phyloP scores from a whole-genome alignment of 1,140 invertebrate genomes.

The Bombus breviceps region DNA sequence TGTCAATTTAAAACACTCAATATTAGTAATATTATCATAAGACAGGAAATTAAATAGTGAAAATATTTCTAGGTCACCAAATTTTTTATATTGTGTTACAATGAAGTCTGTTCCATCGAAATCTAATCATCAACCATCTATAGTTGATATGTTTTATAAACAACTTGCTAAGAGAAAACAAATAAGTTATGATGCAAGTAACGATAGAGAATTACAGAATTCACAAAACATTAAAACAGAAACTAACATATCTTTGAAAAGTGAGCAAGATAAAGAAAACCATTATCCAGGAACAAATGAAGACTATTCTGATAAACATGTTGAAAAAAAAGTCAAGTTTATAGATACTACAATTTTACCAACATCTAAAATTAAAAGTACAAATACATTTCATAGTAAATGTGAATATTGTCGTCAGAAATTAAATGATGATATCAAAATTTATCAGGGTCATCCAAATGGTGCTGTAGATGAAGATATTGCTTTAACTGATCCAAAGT shows the following conservation, averaged over 20 bases:
- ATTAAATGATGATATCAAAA: constrained; percentile 85
- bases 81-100: background rate
- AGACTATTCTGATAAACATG: constrained; percentile 11
- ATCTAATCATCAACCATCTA: background rate
- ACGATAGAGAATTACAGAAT: background rate
- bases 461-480: constrained; percentile 90
- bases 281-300: constrained; percentile 15
- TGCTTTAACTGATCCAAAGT: constrained; percentile 89
- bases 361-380: constrained; percentile 22
- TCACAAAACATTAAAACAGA: background rate
- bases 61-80: background rate
- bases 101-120: background rate
- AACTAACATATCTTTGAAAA: background rate
- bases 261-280: constrained; percentile 49
- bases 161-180: constrained; percentile 30
- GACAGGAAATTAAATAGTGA: background rate
- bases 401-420: constrained; percentile 87
- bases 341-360: background rate
- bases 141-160: constrained; percentile 20
- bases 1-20: background rate
- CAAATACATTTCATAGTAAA: constrained; percentile 46
- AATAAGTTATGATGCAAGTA: background rate
- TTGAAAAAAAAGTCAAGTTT: constrained; percentile 42
- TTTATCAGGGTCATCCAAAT: constrained; percentile 89
- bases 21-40: background rate